Percentiles rank a stretch among this genome's conserved stretches.
Conservation (phyloP, 2,888 invertebrate species). For the Euplexia lucipara region DNA sequence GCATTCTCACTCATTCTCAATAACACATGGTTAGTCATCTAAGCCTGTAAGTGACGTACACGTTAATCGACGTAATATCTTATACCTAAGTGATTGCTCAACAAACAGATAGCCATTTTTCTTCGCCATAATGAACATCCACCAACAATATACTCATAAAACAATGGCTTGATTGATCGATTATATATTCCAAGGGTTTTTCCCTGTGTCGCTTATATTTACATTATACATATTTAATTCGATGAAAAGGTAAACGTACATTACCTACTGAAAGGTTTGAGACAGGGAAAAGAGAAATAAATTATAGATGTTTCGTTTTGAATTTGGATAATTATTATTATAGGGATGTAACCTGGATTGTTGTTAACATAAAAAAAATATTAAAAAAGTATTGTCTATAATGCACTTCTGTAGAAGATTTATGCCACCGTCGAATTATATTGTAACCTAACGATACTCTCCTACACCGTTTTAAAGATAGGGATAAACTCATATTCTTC, state of each 20-base stretch:
- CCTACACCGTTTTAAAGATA: too few species aligned
- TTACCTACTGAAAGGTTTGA: slow-evolving; percentile 30
- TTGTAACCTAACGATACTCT: too few species aligned
- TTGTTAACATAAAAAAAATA: slow-evolving; percentile 22
- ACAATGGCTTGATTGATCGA: slow-evolving; percentile 58
- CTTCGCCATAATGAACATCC: slow-evolving; percentile 26
- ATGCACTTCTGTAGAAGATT: neutral
- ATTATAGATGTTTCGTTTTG: slow-evolving; percentile 24
- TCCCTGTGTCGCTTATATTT: slow-evolving; percentile 48
- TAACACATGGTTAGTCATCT: neutral
- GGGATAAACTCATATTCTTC: too few species aligned
- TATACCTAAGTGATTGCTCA: slow-evolving; percentile 43
- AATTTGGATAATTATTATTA: slow-evolving; percentile 11
- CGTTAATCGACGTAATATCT: slow-evolving; percentile 19
- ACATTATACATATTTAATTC: slow-evolving; percentile 59
- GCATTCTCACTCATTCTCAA: too few species aligned
- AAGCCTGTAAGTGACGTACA: slow-evolving; percentile 19
- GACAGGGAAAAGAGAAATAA: slow-evolving; percentile 24
- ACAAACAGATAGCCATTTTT: slow-evolving; percentile 35
- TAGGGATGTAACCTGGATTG: slow-evolving; percentile 1
- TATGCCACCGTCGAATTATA: too few species aligned
- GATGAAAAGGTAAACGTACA: slow-evolving; percentile 46
- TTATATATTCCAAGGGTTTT: slow-evolving; percentile 46
- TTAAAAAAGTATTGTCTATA: neutral
- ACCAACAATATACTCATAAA: slow-evolving; percentile 17